Percentiles rank a stretch among this genome's conserved stretches.
phyloP scores from a whole-genome alignment of 1,140 invertebrate species.

The Stegodyphus dumicola region DNA sequence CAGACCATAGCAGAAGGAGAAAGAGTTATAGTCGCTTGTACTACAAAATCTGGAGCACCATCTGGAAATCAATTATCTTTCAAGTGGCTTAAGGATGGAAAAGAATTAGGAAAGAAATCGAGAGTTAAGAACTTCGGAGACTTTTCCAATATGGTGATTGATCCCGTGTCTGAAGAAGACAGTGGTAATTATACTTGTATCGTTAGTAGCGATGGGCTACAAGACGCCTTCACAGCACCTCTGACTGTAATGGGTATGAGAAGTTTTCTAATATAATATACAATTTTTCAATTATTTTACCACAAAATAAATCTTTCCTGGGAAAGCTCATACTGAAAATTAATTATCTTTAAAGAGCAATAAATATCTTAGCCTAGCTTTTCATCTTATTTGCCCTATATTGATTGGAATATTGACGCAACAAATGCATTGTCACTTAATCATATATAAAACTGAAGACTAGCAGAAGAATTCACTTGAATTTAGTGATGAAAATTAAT shows the following conservation, averaged over 20 bases:
- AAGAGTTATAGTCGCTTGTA: neutral
- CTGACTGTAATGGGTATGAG: slow-evolving; percentile 37
- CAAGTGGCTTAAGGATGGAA: slow-evolving; percentile 55
- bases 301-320: too few species aligned
- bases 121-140: neutral
- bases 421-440: too few species aligned
- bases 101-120: neutral
- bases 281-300: too few species aligned
- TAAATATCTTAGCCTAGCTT: too few species aligned
- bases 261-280: neutral
- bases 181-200: slow-evolving; percentile 52
- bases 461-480: too few species aligned
- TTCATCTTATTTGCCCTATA: too few species aligned
- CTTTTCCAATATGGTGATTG: slow-evolving; percentile 38
- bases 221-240: slow-evolving; percentile 9
- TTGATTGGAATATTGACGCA: too few species aligned
- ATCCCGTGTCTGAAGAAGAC: slow-evolving; percentile 43
- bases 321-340: too few species aligned
- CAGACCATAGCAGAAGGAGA: neutral
- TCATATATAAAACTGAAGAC: too few species aligned
- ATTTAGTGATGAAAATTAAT: too few species aligned
- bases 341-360: too few species aligned
- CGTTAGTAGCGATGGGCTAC: neutral
- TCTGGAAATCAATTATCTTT: neutral
- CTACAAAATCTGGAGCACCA: neutral